Base-by-base conservation (phyloP, 1,140 invertebrate genomes). In the Mycetomoellerius zeteki region DNA sequence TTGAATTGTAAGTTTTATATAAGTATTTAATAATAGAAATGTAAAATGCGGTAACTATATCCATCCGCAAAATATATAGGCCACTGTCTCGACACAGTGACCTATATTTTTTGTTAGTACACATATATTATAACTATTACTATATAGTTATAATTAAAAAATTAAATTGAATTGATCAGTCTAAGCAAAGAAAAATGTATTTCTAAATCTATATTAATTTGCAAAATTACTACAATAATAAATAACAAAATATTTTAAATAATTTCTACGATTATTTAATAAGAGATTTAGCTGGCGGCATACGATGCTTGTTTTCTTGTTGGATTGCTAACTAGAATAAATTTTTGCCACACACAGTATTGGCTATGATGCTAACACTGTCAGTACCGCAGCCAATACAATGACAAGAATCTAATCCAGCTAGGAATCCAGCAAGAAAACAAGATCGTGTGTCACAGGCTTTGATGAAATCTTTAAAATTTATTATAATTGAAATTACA, bases 201-300 rank as follows among this genome's bases (percentile, higher is more conserved):
- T 43, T 71, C 50, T 71, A 52, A 72, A n/a, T 72, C 0, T 27
- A 27, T 3, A 71, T 71, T 43, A 24, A 69, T 37, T 65, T 37
- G 3, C 37, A 27, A 24, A 71, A 27, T 16, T n/a, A 64, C 0
- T 30, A 27, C 16, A 71, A 47, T 27, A 52, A 30, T 72, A 54
- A 33, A 1, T 33, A 14, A 30, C 21, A 52, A 27, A 52, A 33
- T n/a, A 33, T 7, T 73, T 73, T 3, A 14, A 56, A 33, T 5
- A 73, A 54, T 50, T 56, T 73, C 0, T 30, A 54, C 4, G 21
- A 43, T 54, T 33, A 54, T 72, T 54, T 30, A 72, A 72, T n/a
- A 75, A 56, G 12, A 56, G 37, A n/a, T n/a, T n/a, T n/a, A n/a
- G n/a, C n/a, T n/a, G n/a, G n/a, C n/a, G n/a, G n/a, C n/a, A n/a